Evolutionary conservation across 1,140 invertebrate species (phyloP), one percentile per base, ranked within the genome.

Genomic region (Penaeus chinensis): DNA sequence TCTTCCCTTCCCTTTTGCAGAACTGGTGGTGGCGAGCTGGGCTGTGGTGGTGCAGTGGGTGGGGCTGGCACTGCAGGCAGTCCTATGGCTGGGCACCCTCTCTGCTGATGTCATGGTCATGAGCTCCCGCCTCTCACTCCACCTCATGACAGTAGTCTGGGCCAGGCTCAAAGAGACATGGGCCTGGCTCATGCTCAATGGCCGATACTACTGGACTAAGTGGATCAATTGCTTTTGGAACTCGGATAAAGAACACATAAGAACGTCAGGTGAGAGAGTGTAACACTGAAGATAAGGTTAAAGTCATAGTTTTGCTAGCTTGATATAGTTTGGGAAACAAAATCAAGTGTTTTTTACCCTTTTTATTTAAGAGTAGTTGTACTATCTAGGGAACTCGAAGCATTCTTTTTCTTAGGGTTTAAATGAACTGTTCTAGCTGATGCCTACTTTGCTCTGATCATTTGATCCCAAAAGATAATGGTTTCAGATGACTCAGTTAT

Each of bases 71-170:
- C 62, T 87, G 54, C 85, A 81, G 22, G 89, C 81, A 13, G 83
- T 81, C 24, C 83, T 87, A 63, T 89, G 89, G 89, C 85, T 89
- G 18, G 85, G 86, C 24, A 85, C 77, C 24, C 77, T 89, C 19
- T 77, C 86, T 3, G 76, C 85, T 47, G 89, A 89, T 20, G 85
- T 89, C 32, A 84, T 89, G 32, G 77, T 89, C 32, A 89, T 89
- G 89, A 89, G 89, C 32, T 79, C 85, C 11, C 85, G 85, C 22
- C 85, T 89, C n/a, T 84, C 87, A 61, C 76, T 87, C 27, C 89
- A 89, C 37, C 76, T 87, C 19, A 74, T 87, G 82, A 87, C 82
- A 20, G 32, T 87, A 71, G 24, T 78, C 10, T 83, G 80, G 81
- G 76, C 62, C n/a, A 78, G 37, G 11, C 19, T 89, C 7, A 61